Base-by-base conservation (phyloP, 2,113 vertebrate genomes). In the Lontra canadensis region DNA sequence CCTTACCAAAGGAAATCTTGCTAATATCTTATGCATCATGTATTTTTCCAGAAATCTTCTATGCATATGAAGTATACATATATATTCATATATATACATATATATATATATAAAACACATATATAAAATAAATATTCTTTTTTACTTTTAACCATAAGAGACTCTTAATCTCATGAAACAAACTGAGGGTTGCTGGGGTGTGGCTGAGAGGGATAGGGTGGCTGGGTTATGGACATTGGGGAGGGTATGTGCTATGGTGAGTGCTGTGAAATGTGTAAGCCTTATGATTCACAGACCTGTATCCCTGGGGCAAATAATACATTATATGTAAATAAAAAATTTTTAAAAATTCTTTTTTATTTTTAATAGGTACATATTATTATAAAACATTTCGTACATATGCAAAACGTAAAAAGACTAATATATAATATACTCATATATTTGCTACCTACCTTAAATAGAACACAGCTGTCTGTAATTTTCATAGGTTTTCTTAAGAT, bases 401-500 rank as follows among this genome's bases (percentile, higher is more conserved):
- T 15, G 9, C 17, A 63, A 67, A 85, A 63, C 1, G 5, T 89
- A 34, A 47, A 85, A 92, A 89, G 29, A 87, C 15, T 71, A 78
- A 39, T 87, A 44, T 47, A 57, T 69, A 92, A 89, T 74, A 39
- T 93, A 34, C 29, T 25, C 14, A n/a, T 67, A 12, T 71, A 42
- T 31, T 29, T 0, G 67, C 14, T 20, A 44, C 52, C 12, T 78
- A n/a, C 42, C n/a, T 94, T 93, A 90, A 74, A 76, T 61, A 90
- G 78, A 82, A 85, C 6, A 74, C 14, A 87, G 10, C 17, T 87
- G 1, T 31, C 29, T 93, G 2, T 96, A 86, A 55, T 89, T 94
- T 97, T 86, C 63, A 89, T 73, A 96, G 82, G n/a, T 90, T 89
- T 81, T 94, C 26, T 96, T 95, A 87, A 83, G 23, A 95, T 44